A percentile compares a stretch with the other conserved stretches of the same genome.
phyloP scores from a whole-genome alignment of 1,140 invertebrate species.

The Cyphomyrmex costatus region DNA sequence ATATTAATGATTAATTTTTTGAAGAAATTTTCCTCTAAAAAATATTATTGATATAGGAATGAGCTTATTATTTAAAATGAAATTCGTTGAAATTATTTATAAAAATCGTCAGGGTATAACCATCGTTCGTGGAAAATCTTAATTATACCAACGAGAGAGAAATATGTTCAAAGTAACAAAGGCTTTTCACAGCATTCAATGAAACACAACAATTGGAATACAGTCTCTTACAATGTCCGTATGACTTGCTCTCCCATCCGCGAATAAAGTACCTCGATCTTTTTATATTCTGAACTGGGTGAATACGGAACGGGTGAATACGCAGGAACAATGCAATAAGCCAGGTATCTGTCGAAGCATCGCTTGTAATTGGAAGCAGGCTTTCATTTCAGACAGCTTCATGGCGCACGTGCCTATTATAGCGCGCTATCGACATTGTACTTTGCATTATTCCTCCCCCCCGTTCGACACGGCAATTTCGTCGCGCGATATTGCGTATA shows the following conservation, averaged over 20 bases:
- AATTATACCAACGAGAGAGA: background rate
- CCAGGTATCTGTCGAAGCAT: constrained; percentile 35
- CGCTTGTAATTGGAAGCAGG: constrained; percentile 46
- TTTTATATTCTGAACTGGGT: constrained; percentile 27
- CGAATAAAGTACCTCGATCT: constrained; percentile 6
- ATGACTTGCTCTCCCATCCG: constrained; percentile 19
- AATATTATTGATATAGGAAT: background rate
- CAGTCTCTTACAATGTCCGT: background rate
- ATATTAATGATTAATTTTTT: background rate
- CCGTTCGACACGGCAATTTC: constrained; percentile 15
- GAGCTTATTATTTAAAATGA: background rate
- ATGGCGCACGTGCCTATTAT: constrained; percentile 17
- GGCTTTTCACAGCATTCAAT: background rate
- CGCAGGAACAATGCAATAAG: constrained; percentile 41
- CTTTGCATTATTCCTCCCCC: constrained; percentile 41
- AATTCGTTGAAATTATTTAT: background rate
- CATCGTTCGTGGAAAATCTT: background rate
- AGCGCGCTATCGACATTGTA: constrained; percentile 29
- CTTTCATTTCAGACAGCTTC: constrained; percentile 47
- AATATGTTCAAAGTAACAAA: constrained; percentile 28
- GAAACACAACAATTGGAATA: constrained; percentile 18
- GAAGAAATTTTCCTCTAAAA: background rate
- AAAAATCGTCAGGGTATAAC: background rate
- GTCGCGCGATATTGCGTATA: constrained; percentile 12
- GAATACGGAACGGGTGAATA: constrained; percentile 17